phyloP scores from a whole-genome alignment of 2,888 invertebrate species.

The Philaethria dido region DNA sequence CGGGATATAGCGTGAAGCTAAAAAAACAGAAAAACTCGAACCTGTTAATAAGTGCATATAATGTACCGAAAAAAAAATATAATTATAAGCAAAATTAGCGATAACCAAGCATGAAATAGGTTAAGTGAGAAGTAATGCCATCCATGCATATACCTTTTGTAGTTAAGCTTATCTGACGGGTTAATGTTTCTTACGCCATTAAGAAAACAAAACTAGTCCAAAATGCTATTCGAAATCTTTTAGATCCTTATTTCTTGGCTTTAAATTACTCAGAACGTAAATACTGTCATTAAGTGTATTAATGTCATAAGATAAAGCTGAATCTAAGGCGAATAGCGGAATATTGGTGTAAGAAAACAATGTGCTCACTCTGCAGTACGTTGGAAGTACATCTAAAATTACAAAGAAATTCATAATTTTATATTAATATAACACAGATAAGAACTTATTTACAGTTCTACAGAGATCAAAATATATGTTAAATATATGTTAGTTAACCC shows the following conservation, averaged over 20 bases:
- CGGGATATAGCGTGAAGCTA: too few relatives aligned
- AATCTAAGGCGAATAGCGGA: conserved; percentile 12
- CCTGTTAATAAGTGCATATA: too few relatives aligned
- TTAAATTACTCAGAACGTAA: neutral
- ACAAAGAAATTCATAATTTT: too few relatives aligned
- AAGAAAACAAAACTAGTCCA: conserved; percentile 8
- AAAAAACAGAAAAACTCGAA: too few relatives aligned
- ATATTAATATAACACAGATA: too few relatives aligned
- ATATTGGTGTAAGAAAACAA: neutral
- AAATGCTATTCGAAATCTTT: neutral
- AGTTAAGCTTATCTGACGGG: neutral
- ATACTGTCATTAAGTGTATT: neutral
- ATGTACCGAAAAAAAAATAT: too few relatives aligned
- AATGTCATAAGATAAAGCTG: conserved; percentile 5
- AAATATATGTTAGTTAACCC: too few relatives aligned
- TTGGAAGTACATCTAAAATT: neutral
- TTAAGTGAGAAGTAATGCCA: neutral
- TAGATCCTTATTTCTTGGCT: neutral
- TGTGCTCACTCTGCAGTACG: neutral
- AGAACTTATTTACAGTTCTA: too few relatives aligned
- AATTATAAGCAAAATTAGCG: neutral
- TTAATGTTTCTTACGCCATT: conserved; percentile 3
- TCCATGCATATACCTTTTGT: neutral
- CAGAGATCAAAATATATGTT: too few relatives aligned
- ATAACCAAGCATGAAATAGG: neutral